phyloP scores from a whole-genome alignment of 1,140 invertebrate species.

The Solenopsis invicta region DNA sequence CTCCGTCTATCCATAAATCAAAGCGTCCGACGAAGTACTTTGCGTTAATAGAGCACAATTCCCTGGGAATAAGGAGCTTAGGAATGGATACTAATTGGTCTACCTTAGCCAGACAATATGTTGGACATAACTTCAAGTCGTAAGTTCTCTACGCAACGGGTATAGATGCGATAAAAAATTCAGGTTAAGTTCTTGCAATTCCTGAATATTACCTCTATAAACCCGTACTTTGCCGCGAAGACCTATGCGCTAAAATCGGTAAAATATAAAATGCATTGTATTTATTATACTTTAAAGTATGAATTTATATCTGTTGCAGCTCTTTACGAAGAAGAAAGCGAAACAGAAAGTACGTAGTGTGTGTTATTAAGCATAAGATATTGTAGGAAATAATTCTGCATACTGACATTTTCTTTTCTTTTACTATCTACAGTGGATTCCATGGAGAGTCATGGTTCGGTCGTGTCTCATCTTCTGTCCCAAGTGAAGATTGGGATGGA shows the following conservation, averaged over 20 bases:
- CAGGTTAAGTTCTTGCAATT: slow-evolving; percentile 27
- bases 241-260: neutral
- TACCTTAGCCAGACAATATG: slow-evolving; percentile 76
- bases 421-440: slow-evolving; percentile 88
- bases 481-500: slow-evolving; percentile 99
- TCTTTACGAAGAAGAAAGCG: slow-evolving; percentile 95
- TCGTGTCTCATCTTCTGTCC: slow-evolving; percentile 97
- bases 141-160: slow-evolving; percentile 72
- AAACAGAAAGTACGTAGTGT: slow-evolving; percentile 90
- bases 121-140: slow-evolving; percentile 77
- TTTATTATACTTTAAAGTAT: neutral
- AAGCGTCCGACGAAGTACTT: slow-evolving; percentile 26
- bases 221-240: neutral
- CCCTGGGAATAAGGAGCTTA: slow-evolving; percentile 62
- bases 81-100: slow-evolving; percentile 81
- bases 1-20: slow-evolving; percentile 10
- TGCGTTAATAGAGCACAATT: slow-evolving; percentile 50
- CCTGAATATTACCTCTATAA: neutral
- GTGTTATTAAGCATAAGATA: neutral
- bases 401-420: slow-evolving; percentile 52
- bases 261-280: neutral
- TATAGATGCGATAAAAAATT: slow-evolving; percentile 21
- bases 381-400: slow-evolving; percentile 5
- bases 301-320: slow-evolving; percentile 87
- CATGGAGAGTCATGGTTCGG: slow-evolving; percentile 97